These are phyloP conservation scores for Neolamprologus brichardi DNA, from an alignment of 2,113 vertebrate species.

Conservation along the genomic window DNA sequence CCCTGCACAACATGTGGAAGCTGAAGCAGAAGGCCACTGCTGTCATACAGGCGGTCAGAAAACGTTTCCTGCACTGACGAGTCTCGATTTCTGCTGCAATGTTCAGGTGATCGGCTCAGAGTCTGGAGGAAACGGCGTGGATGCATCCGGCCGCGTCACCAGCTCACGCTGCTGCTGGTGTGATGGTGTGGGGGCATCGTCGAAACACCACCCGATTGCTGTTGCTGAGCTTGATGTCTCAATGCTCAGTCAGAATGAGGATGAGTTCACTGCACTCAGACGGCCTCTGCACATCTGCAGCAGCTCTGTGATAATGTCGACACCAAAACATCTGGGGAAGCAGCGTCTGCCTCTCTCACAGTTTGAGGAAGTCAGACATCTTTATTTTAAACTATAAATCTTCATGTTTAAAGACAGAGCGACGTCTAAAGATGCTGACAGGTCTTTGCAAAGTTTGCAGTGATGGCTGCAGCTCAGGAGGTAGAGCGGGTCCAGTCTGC, in stretches of 20 bases:
- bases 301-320: background rate
- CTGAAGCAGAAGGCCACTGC: background rate
- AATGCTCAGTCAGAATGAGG: background rate
- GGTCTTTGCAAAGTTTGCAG: accelerated
- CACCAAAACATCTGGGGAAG: background rate
- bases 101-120: background rate
- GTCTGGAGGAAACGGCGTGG: background rate
- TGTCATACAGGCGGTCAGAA: background rate
- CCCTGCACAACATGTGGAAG: background rate
- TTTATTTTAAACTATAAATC: accelerated
- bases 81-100: background rate
- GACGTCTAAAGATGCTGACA: background rate
- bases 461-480: background rate
- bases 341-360: background rate
- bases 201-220: background rate
- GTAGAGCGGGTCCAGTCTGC: background rate
- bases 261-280: background rate
- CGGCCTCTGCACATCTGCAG: background rate
- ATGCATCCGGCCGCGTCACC: background rate
- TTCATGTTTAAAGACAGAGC: background rate
- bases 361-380: background rate
- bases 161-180: background rate
- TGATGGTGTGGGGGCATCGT: accelerated
- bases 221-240: background rate
- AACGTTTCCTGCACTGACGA: background rate